Evolutionary conservation across 2,888 invertebrate species (phyloP).

Genomic region (Mesorhabditis belari): DNA sequence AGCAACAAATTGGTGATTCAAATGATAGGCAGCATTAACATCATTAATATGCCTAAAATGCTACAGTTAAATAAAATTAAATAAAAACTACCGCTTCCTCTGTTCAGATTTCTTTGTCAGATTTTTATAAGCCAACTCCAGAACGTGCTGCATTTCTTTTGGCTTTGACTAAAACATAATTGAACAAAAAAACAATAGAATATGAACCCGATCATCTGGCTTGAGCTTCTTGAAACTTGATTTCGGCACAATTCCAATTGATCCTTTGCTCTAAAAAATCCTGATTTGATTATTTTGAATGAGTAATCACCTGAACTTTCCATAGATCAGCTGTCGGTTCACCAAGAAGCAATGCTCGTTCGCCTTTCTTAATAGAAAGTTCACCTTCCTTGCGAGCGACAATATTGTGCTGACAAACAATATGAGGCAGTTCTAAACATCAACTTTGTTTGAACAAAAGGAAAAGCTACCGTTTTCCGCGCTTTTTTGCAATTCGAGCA

Average conservation of each 20-base stretch:
- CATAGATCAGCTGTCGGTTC: background rate
- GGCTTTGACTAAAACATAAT: too few relatives aligned
- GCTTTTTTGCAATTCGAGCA: too few relatives aligned
- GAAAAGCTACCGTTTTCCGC: too few relatives aligned
- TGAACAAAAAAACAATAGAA: too few relatives aligned
- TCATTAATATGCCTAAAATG: background rate
- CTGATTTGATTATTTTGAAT: background rate
- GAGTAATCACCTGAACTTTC: background rate
- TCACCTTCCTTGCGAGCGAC: background rate
- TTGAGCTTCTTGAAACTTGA: background rate
- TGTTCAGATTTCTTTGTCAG: background rate
- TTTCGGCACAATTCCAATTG: background rate
- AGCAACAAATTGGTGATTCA: background rate
- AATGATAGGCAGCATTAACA: background rate
- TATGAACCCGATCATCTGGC: too few relatives aligned
- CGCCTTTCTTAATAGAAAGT: background rate
- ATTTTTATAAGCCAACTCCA: background rate
- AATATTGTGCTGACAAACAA: background rate
- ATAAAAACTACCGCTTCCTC: background rate
- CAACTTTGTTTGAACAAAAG: too few relatives aligned
- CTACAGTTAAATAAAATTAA: background rate
- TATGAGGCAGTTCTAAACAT: background rate
- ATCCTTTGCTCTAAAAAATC: background rate
- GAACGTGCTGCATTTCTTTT: too few relatives aligned
- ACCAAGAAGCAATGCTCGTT: background rate